Evolutionary conservation across 2,797 vertebrate genomes (phyloP), one percentile per base, ranked within the genome.

Genomic region (Sebastes kiyomatsui): DNA sequence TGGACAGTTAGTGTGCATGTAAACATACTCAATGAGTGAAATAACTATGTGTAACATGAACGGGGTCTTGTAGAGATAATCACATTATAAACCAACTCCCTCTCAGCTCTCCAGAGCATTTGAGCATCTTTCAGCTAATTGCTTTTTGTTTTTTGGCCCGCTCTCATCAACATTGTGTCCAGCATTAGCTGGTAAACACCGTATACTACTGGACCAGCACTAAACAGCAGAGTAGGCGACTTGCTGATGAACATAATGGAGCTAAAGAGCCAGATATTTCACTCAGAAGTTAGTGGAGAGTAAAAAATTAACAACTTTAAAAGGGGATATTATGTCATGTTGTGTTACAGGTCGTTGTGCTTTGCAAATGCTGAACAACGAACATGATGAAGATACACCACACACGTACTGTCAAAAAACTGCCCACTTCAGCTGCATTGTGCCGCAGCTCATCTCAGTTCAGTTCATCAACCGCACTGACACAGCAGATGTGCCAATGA

Each of bases 401-500:
- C 28, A 78, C 6, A 22, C 33, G 23, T n/a, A 27, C 30, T 30
- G 58, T 69, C 25, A 74, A 55, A 62, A 80, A 77, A 74, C 67
- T 68, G 60, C 64, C 60, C 25, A 35, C 67, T 52, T 64, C 54
- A 71, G 49, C 69, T 67, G 65, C 60, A 42, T 11, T 14, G 22
- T 71, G 76, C 75, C 79, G 60, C 38, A 80, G 55, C 35, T 23
- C 46, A 77, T 69, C 67, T 67, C 23, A 32, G 38, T 60, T 71
- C 38, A 62, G 56, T 87, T 78, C 66, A 61, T 81, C 67, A 80
- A 59, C 67, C 58, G 77, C n/a, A 60, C 64, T 73, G 85, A 74
- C 79, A 65, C 72, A 78, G 72, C 81, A 87, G 77, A 86, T 82
- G 58, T 80, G 61, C 28, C 72, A 68, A 33, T 30, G 62, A 81